phyloP scores from a whole-genome alignment of 2,888 invertebrate species.

The Mycalesis mineus region DNA sequence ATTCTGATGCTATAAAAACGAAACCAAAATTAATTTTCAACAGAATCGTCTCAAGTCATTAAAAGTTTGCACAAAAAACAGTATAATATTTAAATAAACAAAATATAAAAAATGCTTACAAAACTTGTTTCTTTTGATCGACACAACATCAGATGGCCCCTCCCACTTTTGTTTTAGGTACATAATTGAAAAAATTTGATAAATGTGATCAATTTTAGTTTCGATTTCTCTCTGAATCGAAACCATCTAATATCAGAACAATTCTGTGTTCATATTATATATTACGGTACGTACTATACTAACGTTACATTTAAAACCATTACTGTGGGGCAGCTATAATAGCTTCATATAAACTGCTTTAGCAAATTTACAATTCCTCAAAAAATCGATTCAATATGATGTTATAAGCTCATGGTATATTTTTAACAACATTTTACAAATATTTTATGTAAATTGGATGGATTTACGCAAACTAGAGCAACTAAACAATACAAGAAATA shows the following conservation, averaged over 20 bases:
- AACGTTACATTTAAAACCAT: slow-evolving; percentile 29
- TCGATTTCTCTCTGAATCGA: too few species aligned
- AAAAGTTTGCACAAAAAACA: too few species aligned
- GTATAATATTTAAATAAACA: too few species aligned
- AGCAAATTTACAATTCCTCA: slow-evolving; percentile 27
- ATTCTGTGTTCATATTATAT: neutral
- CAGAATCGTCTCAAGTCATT: too few species aligned
- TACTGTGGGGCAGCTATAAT: slow-evolving; percentile 33
- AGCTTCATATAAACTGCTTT: slow-evolving; percentile 28
- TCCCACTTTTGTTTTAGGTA: too few species aligned
- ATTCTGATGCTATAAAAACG: neutral
- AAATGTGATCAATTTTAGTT: too few species aligned
- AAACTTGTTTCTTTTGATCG: too few species aligned
- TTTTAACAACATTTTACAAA: slow-evolving; percentile 17
- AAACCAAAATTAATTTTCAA: neutral
- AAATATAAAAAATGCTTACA: too few species aligned
- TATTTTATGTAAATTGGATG: neutral
- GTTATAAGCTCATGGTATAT: slow-evolving; percentile 33
- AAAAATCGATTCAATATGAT: slow-evolving; percentile 33
- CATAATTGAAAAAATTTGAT: too few species aligned
- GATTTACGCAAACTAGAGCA: neutral
- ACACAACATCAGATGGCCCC: too few species aligned
- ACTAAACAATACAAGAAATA: neutral
- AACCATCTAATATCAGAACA: neutral
- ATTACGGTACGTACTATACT: slow-evolving; percentile 7